Base-by-base conservation (phyloP, 2,888 invertebrate genomes). In the Noctua janthe region DNA sequence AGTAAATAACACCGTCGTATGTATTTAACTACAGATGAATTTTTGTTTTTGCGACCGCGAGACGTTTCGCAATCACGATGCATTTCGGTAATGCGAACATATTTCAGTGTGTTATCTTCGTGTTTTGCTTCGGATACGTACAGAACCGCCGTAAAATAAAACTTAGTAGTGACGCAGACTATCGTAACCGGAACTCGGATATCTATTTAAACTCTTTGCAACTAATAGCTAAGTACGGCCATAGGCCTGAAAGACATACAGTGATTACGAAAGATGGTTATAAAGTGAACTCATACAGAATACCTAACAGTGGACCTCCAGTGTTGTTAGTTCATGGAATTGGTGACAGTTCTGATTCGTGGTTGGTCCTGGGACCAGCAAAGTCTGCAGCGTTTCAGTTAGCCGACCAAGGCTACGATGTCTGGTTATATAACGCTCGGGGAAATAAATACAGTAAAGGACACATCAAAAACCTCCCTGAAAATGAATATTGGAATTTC, bases 401-500 rank as follows among this genome's bases (percentile, higher is more conserved):
- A 77, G 92, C 94, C 7, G 93, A 95, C 67, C 90, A 92, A 56
- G 95, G 94, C 59, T 96, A 92, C 85, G 96, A 97, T 83, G 92
- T 97, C 71, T 97, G 96, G 96, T 85, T 96, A 74, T 95, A 91
- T 83, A 96, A 96, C 82, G 91, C 94, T 64, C 93, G 96, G 88
- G 96, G 96, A 47, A 96, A 96, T 87, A 95, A 94, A 91, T 96
- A 97, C 82, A 96, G 95, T 81, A 95, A 93, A 84, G 93, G 91
- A 47, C 94, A 96, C 73, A 81, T 89, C 2, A 92, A 88, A 81
- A 92, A 92, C 56, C 85, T 95, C 43, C 76, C 94, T 10, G 80
- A 90, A 78, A 92, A 94, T 80, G 83, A 92, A 29, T 96, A 95
- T 89, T 96, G 95, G 95, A 88, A 95, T 86, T 96, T 96, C 81